Evolutionary conservation across 2,113 vertebrate species (phyloP), one percentile per base, ranked within the genome.

Genomic region (Panthera tigris): DNA sequence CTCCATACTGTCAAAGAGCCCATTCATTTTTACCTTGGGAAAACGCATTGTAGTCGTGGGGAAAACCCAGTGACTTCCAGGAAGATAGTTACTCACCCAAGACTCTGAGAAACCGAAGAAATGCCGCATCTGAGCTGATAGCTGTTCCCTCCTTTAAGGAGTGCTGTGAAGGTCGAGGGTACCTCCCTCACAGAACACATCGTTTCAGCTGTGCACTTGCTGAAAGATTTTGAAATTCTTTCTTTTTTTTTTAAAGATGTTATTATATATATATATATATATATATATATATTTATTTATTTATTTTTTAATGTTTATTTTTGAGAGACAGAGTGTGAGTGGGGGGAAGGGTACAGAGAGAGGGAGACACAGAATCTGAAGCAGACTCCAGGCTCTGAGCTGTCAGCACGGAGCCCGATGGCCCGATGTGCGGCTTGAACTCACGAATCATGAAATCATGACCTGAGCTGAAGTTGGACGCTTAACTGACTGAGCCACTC

Each of bases 11-110:
- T 21, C 3, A 15, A 82, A 73, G 41, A 95, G 18, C 21, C 25
- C 52, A 9, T 73, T 61, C 36, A 12, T 84, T 73, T 69, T 39
- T 6, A 71, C 48, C 39, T 71, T 2, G 11, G 41, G 71, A 84
- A 92, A 89, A 63, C 2, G 57, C 61, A 52, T 2, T 45, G 63
- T 79, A 27, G 48, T 76, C 39, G 7, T 16, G 29, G 33, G 74
- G 52, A 95, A 18, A 36, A 19, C 21, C 15, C 50, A 93, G 36
- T 84, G 71, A 71, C 21, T 66, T 88, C 90, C 39, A 82, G 88
- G 61, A 55, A 95, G 79, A 71, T 2, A 36, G 13, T 31, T 74
- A 55, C 55, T 78, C 52, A 68, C 18, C 18, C 61, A 45, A 8
- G 61, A 50, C n/a, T 52, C 73, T 1, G 0, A 78, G 91, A 91